phyloP scores from a whole-genome alignment of 2,797 vertebrate genomes.

The Xyrichtys novacula region DNA sequence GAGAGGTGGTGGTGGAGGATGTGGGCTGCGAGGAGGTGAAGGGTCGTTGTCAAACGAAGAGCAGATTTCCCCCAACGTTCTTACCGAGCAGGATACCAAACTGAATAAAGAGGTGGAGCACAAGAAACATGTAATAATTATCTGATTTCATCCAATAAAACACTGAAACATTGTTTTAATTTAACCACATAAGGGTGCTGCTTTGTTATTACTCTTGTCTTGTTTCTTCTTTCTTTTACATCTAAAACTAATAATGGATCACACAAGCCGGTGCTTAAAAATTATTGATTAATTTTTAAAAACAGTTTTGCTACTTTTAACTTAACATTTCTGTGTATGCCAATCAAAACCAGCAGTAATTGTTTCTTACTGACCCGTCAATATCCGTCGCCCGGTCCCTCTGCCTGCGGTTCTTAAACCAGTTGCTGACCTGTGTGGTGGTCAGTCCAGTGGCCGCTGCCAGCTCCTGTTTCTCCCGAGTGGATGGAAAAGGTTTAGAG shows the following conservation, averaged over 20 bases:
- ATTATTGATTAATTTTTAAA: no score
- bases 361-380: constrained; percentile 35
- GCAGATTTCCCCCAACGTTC: constrained; percentile 36
- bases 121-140: neutral
- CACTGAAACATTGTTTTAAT: neutral
- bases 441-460: constrained; percentile 94
- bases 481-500: constrained; percentile 80
- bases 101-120: constrained; percentile 18
- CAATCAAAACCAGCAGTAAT: neutral
- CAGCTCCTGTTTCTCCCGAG: constrained; percentile 94
- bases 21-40: constrained; percentile 66
- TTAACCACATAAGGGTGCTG: constrained; percentile 46
- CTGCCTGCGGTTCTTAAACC: constrained; percentile 97
- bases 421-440: constrained; percentile 95
- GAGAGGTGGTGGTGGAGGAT: constrained; percentile 30
- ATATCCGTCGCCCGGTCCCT: constrained; percentile 83
- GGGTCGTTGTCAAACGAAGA: constrained; percentile 67
- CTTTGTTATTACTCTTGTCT: neutral
- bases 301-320: fast-evolving
- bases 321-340: neutral
- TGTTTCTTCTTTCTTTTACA: no score
- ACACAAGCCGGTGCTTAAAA: neutral
- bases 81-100: constrained; percentile 19
- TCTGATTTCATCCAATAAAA: neutral
- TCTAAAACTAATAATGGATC: no score